Conservation (phyloP, 1,140 invertebrate species). For the Propsilocerus akamusi region DNA sequence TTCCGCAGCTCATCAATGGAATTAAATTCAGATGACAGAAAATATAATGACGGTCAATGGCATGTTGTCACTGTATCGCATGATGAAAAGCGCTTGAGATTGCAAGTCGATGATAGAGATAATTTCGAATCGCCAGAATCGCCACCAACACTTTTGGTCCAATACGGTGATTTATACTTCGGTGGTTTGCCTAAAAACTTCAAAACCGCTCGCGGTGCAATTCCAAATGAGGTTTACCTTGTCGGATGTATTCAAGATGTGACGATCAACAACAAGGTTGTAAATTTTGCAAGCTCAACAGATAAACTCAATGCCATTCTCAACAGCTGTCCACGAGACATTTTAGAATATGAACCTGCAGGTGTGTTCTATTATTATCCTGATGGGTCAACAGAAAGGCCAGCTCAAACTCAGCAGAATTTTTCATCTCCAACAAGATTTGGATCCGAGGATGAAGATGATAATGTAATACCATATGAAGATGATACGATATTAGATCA, state of each 20-base stretch:
- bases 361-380: constrained; percentile 15
- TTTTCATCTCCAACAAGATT: too few species aligned
- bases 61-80: constrained; percentile 79
- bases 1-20: constrained; percentile 46
- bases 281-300: constrained; percentile 62
- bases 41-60: constrained; percentile 79
- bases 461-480: constrained; percentile 7
- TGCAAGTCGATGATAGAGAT: constrained; percentile 73
- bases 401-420: too few species aligned
- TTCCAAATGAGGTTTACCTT: constrained; percentile 34
- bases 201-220: constrained; percentile 16
- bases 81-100: constrained; percentile 33
- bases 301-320: constrained; percentile 42
- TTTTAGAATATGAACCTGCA: constrained; percentile 16
- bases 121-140: constrained; percentile 34
- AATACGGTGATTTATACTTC: constrained; percentile 54
- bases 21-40: constrained; percentile 34
- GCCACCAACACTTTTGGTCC: constrained; percentile 36
- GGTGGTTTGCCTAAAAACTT: constrained; percentile 57
- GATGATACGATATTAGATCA: constrained; percentile 14
- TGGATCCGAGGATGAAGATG: not conserved
- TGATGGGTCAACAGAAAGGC: constrained; percentile 5
- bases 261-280: constrained; percentile 60
- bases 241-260: constrained; percentile 75
- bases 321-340: constrained; percentile 35